phyloP scores from a whole-genome alignment of 2,113 vertebrate species.

The Carlito syrichta region DNA sequence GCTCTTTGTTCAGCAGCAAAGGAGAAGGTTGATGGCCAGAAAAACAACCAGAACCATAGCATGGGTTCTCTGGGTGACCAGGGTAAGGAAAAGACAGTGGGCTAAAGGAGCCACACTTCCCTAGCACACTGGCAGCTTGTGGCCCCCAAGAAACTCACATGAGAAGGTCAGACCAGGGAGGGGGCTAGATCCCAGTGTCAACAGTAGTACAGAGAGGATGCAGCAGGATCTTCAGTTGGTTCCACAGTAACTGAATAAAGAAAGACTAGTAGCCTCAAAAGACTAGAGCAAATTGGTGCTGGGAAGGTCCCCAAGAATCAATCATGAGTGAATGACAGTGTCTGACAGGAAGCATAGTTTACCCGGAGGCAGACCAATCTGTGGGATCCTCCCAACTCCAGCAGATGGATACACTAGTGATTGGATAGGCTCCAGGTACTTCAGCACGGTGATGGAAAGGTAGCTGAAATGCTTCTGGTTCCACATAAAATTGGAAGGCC shows the following conservation, averaged over 20 bases:
- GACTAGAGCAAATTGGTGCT: background rate
- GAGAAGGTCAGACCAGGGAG: background rate
- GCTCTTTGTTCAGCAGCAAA: background rate
- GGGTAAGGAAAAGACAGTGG: background rate
- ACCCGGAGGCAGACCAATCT: background rate
- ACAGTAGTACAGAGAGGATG: background rate
- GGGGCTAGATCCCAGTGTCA: background rate
- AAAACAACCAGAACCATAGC: background rate
- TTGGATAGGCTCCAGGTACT: background rate
- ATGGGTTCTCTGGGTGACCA: background rate
- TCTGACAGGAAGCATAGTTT: background rate
- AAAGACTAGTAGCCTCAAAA: background rate
- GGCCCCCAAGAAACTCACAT: background rate
- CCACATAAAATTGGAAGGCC: background rate
- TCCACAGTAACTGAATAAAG: background rate
- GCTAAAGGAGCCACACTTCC: background rate
- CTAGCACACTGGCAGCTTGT: background rate
- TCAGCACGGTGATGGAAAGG: background rate
- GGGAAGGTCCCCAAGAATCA: background rate
- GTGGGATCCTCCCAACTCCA: background rate
- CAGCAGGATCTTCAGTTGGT: background rate
- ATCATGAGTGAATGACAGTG: background rate
- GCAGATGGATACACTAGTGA: background rate
- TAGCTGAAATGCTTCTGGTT: background rate
- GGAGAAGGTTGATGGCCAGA: background rate